Evolutionary conservation across 2,888 invertebrate genomes (phyloP), one percentile per base, ranked within the genome.

Genomic region (Adelognathus sp.): DNA sequence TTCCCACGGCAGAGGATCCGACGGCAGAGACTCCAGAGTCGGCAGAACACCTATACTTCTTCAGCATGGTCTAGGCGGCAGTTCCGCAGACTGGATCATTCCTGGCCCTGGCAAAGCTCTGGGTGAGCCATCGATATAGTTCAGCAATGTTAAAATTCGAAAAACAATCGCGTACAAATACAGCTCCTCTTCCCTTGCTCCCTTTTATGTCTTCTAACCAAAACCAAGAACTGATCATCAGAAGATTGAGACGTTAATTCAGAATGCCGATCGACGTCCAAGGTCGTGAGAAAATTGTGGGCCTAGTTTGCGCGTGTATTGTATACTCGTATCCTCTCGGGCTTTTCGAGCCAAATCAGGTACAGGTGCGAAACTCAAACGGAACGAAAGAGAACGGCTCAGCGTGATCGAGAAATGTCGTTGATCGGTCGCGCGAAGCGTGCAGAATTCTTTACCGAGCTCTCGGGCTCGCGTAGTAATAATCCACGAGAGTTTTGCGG

Each of bases 81-180:
- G 94, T 83, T 95, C 95, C 3, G 93, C 94, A 0, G 95, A 95
- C 86, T 96, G 95, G 93, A 91, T 96, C 4, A 92, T 95, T 76
- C 95, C 95, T 92, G 94, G 94, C 0, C 95, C 94, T 0, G 92
- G 93, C 70, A 93, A 94, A 83, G 94, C 95, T 83, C 89, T 96
- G 27, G 94, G 95, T 95, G 89, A 90, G 76, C 4, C 46, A 4
- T n/a, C n/a, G n/a, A n/a, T n/a, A n/a, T 9, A 9, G n/a, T 44
- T 7, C n/a, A 46, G 24, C 11, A 4, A 11, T 24, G 21, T 4
- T 21, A n/a, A 5, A 21, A 50, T 50, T 50, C 21, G 0, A 11
- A 9, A n/a, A 24, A 11, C 21, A 50, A 24, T 50, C 14, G 6
- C 24, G 21, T 24, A n/a, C n/a, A n/a, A n/a, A n/a, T n/a, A n/a